Base-by-base conservation (phyloP, 2,113 vertebrate species). In the Riparia riparia region DNA sequence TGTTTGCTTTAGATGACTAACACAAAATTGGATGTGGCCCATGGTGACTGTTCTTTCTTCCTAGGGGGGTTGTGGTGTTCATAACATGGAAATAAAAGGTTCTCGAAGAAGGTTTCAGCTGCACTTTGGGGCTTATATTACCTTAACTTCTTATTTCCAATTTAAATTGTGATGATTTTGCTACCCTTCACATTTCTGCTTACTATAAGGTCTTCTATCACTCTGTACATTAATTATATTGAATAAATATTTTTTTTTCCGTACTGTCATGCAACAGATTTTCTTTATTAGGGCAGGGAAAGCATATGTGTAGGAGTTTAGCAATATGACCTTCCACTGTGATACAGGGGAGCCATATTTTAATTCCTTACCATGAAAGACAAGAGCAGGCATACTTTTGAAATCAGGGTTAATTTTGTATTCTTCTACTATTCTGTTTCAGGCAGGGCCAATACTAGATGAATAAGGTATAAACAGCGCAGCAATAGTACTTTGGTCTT, bases 1-100 rank as follows among this genome's bases (percentile, higher is more conserved):
- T 21, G 0, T 82, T 94, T 90, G 79, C 79, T 93, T 80, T 68
- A 77, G 79, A 76, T 82, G 82, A 86, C 86, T 89, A 94, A 83
- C 13, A 8, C 63, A 45, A 57, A 92, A 69, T 77, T 83, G 80
- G 76, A 94, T 81, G 71, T 72, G 32, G 64, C 76, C 72, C 80
- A 56, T 69, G 68, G 45, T 83, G 56, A n/a, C 91, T 95, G 32
- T 80, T 58, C 45, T 73, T 80, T 80, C 86, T 44, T 90, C 58
- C 66, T 80, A 32, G 28, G 32, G 24, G 17, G 21, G 21, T 31
- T 82, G 37, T 61, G 54, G n/a, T 49, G 44, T 65, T 95, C 25
- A 7, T 93, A 82, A 72, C 7, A 7, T n/a, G 39, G 26, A 92
- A 82, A 58, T 34, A 50, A 2, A 45, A 29, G 14, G 29, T 68